These are phyloP conservation scores for Callinectes sapidus DNA, from an alignment of 2,888 invertebrate species.

Conservation along the genomic window DNA sequence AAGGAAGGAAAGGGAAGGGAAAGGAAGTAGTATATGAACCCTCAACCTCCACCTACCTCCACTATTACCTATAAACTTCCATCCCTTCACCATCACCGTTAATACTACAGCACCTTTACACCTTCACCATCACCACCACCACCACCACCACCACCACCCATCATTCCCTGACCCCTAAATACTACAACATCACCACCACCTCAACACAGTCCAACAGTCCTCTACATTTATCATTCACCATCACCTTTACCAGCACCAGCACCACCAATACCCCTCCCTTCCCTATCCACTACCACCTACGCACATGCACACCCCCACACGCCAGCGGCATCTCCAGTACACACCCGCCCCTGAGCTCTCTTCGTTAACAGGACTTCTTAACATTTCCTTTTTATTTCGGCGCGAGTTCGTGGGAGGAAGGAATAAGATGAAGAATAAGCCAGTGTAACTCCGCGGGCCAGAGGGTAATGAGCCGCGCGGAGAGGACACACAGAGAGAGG, in stretches of 20 bases:
- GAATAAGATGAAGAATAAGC: neutral
- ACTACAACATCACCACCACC: neutral
- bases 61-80: no score
- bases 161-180: no score
- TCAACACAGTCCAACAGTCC: no score
- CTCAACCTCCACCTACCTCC: no score
- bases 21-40: no score
- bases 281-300: neutral
- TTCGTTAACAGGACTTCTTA: neutral
- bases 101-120: no score
- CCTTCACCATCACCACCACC: no score
- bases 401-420: neutral
- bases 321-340: neutral
- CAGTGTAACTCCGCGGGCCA: neutral
- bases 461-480: neutral
- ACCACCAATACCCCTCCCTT: neutral
- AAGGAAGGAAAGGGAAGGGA: no score
- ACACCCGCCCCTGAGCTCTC: neutral
- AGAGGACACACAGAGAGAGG: neutral
- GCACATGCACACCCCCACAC: neutral
- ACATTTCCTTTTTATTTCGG: neutral
- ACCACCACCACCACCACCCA: no score
- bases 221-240: neutral
- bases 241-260: neutral
- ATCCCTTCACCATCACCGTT: no score